Conservation (phyloP, 2,888 invertebrate species). For the Rhagophthalmus giganteus region DNA sequence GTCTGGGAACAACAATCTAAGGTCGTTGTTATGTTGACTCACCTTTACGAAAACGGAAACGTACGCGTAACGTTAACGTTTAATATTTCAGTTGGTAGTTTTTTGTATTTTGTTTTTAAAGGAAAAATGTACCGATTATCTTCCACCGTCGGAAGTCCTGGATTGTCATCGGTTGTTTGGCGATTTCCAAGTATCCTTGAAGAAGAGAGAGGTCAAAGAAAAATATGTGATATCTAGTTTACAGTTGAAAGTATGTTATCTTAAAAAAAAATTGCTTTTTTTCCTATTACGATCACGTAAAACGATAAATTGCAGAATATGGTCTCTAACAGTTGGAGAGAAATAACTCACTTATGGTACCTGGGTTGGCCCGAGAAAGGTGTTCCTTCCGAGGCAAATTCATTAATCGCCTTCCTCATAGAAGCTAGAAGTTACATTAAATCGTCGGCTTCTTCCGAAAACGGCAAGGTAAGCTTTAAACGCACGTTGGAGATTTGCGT, state of each 20-base stretch:
- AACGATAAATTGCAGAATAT: constrained; percentile 65
- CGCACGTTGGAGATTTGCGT: background rate
- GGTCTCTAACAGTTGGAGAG: constrained; percentile 80
- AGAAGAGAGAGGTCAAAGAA: constrained; percentile 86
- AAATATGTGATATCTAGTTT: constrained; percentile 88
- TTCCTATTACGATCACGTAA: no score
- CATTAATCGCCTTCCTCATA: constrained; percentile 83
- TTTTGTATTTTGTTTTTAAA: constrained; percentile 47
- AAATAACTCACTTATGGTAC: constrained; percentile 92
- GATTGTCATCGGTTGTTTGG: constrained; percentile 87
- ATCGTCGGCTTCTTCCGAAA: constrained; percentile 14
- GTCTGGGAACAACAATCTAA: constrained; percentile 92
- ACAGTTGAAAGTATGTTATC: constrained; percentile 72
- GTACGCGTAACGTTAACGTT: constrained; percentile 56
- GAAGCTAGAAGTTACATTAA: constrained; percentile 72
- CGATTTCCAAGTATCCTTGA: constrained; percentile 84
- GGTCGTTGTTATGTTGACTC: constrained; percentile 87
- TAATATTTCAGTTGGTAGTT: background rate
- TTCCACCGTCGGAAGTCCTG: constrained; percentile 88
- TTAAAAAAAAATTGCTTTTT: no score
- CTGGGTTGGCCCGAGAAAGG: constrained; percentile 88
- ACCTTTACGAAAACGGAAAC: constrained; percentile 85
- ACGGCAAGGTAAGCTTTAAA: constrained; percentile 14
- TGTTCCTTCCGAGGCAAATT: constrained; percentile 80
- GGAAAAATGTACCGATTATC: constrained; percentile 89